Evolutionary conservation across 2,113 vertebrate species (phyloP).

Genomic region (Nerophis lumbriciformis): DNA sequence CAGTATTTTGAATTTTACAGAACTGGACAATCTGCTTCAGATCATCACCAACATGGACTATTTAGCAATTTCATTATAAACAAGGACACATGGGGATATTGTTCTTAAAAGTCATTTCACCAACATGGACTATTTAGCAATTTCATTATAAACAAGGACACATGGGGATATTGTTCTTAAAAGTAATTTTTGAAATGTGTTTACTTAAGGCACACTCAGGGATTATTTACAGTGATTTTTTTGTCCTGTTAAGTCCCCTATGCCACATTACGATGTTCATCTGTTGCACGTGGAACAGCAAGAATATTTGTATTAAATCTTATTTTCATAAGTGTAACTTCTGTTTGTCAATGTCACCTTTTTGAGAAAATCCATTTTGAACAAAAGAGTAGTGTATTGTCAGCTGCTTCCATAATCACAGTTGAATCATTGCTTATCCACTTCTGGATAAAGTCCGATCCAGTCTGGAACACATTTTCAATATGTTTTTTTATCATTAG

Average conservation of each 20-base stretch:
- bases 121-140: too few relatives aligned
- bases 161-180: conserved; percentile 10
- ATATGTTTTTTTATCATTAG: too few relatives aligned
- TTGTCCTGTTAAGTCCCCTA: conserved; percentile 1
- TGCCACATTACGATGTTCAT: conserved; percentile 12
- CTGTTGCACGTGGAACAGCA: conserved; percentile 3
- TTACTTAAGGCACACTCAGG: conserved; percentile 38
- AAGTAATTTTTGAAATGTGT: conserved; percentile 1
- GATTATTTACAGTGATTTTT: conserved; percentile 20
- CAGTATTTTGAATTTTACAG: conserved; percentile 1
- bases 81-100: conserved; percentile 2
- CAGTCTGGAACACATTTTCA: too few relatives aligned
- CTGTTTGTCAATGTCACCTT: neutral
- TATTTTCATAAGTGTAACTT: neutral
- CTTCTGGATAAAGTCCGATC: too few relatives aligned
- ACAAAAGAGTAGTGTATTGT: neutral
- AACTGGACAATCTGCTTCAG: too few relatives aligned
- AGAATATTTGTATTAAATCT: neutral
- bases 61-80: neutral
- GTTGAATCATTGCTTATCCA: too few relatives aligned
- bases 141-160: neutral
- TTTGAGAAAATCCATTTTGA: neutral
- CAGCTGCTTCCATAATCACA: too few relatives aligned
- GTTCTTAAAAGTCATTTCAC: conserved; percentile 1
- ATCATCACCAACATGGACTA: too few relatives aligned